phyloP scores from a whole-genome alignment of 2,113 vertebrate genomes.

The Phocoena phocoena region DNA sequence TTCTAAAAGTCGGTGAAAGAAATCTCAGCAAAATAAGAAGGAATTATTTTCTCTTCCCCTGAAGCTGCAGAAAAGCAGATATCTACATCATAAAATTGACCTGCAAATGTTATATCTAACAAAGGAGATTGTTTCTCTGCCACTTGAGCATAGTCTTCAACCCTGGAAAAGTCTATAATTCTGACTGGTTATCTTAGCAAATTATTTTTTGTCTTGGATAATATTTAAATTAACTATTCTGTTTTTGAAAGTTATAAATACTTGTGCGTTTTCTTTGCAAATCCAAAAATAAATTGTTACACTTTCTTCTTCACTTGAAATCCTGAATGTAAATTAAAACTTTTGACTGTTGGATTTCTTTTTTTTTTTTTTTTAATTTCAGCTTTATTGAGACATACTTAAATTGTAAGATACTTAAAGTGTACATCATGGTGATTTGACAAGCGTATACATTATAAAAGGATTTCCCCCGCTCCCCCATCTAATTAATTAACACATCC shows the following conservation, averaged over 20 bases:
- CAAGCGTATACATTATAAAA: not conserved
- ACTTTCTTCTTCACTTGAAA: not conserved
- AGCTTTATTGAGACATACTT: not conserved
- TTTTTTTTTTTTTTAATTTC: not conserved
- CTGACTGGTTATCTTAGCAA: not conserved
- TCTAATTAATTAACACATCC: not conserved
- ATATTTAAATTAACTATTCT: not conserved
- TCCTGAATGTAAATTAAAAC: not conserved
- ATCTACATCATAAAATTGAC: not conserved
- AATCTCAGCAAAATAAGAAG: not conserved
- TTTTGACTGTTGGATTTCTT: not conserved
- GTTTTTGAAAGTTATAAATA: not conserved
- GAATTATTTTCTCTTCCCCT: not conserved
- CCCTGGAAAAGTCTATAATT: not conserved
- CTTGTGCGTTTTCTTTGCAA: slow-evolving; percentile 2
- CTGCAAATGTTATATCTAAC: not conserved
- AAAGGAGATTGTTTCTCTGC: not conserved
- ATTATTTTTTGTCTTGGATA: not conserved
- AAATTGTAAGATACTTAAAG: not conserved
- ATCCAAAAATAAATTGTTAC: not conserved
- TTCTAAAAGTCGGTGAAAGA: not conserved
- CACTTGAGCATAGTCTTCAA: not conserved
- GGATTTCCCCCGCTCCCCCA: not conserved
- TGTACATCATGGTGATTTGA: not conserved
- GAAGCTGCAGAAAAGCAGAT: not conserved